Conservation (phyloP, 2,797 vertebrate genomes). For the Acrossocheilus wenchowensis region DNA sequence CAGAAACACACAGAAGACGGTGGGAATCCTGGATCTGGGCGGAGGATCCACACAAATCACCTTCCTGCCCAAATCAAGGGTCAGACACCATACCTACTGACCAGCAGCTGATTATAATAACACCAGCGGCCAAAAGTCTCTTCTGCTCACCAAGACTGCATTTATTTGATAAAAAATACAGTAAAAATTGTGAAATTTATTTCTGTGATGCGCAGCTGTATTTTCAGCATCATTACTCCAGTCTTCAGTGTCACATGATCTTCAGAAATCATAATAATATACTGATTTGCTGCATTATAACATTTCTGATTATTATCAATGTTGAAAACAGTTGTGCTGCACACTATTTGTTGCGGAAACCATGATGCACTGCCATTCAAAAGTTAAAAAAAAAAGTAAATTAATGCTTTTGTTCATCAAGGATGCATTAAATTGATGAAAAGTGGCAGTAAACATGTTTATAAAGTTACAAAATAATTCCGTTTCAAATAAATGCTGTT, state of each 20-base stretch:
- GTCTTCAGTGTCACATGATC: neutral
- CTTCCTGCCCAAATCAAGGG: constrained; percentile 85
- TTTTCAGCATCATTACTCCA: neutral
- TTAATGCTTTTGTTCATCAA: neutral
- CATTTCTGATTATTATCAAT: neutral
- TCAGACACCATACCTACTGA: constrained; percentile 63
- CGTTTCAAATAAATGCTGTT: neutral
- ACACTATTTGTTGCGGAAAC: neutral
- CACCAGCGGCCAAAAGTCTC: no score
- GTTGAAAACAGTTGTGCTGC: neutral
- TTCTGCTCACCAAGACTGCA: no score
- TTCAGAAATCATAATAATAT: neutral
- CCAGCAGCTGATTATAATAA: neutral
- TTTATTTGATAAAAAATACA: no score
- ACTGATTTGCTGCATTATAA: neutral
- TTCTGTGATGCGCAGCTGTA: neutral
- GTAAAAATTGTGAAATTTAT: neutral
- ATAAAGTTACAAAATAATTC: neutral
- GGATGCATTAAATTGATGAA: neutral
- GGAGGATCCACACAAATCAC: constrained; percentile 90
- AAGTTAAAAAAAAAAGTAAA: no score
- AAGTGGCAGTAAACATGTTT: neutral
- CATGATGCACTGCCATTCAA: neutral
- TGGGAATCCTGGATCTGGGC: constrained; percentile 86
- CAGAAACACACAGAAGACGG: constrained; percentile 73